Base-by-base conservation (phyloP, 2,797 vertebrate species). In the Enteromius trimaculatus region DNA sequence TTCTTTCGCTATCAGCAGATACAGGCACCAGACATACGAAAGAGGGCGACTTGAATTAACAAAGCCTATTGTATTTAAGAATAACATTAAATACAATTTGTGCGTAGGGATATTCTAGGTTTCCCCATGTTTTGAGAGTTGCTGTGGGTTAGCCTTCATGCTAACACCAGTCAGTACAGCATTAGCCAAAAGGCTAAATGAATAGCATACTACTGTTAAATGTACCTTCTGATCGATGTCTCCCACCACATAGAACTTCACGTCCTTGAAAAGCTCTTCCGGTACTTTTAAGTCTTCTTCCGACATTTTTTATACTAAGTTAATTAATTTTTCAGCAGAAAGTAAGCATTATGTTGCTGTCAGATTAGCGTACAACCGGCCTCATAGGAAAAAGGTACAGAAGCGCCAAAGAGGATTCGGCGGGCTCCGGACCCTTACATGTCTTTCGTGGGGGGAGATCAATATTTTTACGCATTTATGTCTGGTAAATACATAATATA, bases 191-290 rank as follows among this genome's bases (percentile, higher is more conserved):
- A 85, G n/a, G 81, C 84, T 82, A 85, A 19, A 80, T 44, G 84
- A 60, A 83, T 77, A 84, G 79, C 76, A n/a, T 34, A 10, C 26
- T 39, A 51, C 51, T 72, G 64, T 39, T 83, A 71, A 77, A 51
- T 34, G 76, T 87, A 98, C 98, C 98, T 97, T 95, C 84, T 96
- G 96, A 86, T 99, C 97, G 92, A 99, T 95, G 92, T 99, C 97
- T 88, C 98, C 98, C 84, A 98, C 98, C 86, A 96, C 95, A 93
- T 98, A 99, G 92, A 97, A 99, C 93, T 99, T 99, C 88, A 99
- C 97, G 87, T 99, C 97, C 93, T 96, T 96, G 87, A 99, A 99
- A 91, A 99, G 96, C 81, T 97, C 97, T 17, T 96, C 95, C 14
- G 96, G 95, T 82, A 96, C 95, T 90, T 93, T 93, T 60, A 92